Evolutionary conservation across 2,888 invertebrate genomes (phyloP).

Genomic region (Galerucella calmariensis): DNA sequence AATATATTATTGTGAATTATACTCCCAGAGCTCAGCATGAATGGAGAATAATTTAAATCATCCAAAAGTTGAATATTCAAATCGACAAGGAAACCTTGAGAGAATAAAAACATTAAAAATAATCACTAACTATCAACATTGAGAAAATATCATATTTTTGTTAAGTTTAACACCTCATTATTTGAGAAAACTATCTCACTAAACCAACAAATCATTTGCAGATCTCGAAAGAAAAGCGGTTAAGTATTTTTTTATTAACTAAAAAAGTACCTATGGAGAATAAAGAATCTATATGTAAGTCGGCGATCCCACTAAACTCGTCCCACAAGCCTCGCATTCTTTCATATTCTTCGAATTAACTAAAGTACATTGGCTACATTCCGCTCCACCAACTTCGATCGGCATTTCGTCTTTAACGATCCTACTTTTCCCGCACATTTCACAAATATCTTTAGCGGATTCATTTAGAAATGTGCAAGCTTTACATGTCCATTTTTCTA

Average conservation of each 20-base stretch:
- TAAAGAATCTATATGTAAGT: slow-evolving; percentile 73
- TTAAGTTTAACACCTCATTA: too few relatives aligned
- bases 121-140: too few relatives aligned
- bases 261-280: not conserved
- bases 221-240: not conserved
- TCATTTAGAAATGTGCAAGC: slow-evolving; percentile 79
- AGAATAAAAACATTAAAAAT: too few relatives aligned
- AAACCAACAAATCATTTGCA: not conserved
- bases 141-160: too few relatives aligned
- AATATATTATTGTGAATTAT: too few relatives aligned
- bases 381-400: slow-evolving; percentile 77
- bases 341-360: slow-evolving; percentile 76
- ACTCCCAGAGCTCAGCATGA: too few relatives aligned
- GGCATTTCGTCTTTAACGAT: slow-evolving; percentile 65
- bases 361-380: slow-evolving; percentile 80
- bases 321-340: slow-evolving; percentile 76
- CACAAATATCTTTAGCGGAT: slow-evolving; percentile 70
- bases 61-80: too few relatives aligned
- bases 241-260: not conserved
- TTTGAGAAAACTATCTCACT: too few relatives aligned
- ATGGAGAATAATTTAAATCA: too few relatives aligned
- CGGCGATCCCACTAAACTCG: slow-evolving; percentile 77
- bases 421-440: slow-evolving; percentile 76
- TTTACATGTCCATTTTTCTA: slow-evolving; percentile 74
- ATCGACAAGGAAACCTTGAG: too few relatives aligned